phyloP scores from a whole-genome alignment of 2,888 invertebrate species.

The Lobophora halterata region DNA sequence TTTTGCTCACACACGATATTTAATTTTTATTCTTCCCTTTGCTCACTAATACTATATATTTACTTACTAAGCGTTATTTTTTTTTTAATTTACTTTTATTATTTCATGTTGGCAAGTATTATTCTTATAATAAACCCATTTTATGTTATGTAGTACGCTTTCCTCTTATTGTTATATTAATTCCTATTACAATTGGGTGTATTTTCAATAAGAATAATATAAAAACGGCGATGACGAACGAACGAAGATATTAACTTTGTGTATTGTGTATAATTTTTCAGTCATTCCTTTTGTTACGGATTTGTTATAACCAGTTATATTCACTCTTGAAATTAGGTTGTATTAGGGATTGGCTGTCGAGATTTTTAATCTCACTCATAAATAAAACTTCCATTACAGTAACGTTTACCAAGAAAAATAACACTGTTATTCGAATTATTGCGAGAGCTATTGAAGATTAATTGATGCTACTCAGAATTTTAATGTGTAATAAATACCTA shows the following conservation, averaged over 20 bases:
- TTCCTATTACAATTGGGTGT: conserved; percentile 9
- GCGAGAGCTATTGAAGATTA: too few species aligned
- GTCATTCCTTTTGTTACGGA: conserved; percentile 38
- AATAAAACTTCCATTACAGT: too few species aligned
- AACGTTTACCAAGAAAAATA: too few species aligned
- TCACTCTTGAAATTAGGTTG: conserved; percentile 20
- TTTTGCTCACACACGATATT: too few species aligned
- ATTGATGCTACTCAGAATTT: too few species aligned
- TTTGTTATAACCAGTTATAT: conserved; percentile 22
- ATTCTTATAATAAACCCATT: conserved; percentile 5
- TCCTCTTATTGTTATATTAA: neutral
- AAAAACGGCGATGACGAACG: conserved; percentile 30
- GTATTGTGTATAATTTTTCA: conserved; percentile 8
- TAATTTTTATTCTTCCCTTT: neutral
- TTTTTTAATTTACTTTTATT: neutral
- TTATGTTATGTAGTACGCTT: neutral
- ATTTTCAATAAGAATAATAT: conserved; percentile 13
- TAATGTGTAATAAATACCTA: too few species aligned
- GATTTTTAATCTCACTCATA: too few species aligned
- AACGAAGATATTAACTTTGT: conserved; percentile 28
- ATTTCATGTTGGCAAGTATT: conserved; percentile 7
- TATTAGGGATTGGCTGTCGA: conserved; percentile 8
- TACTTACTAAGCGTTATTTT: neutral
- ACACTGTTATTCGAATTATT: too few species aligned
- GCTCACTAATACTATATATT: neutral